These are phyloP conservation scores for Perizoma affinitatum DNA, from an alignment of 2,888 invertebrate genomes.

Conservation along the genomic window DNA sequence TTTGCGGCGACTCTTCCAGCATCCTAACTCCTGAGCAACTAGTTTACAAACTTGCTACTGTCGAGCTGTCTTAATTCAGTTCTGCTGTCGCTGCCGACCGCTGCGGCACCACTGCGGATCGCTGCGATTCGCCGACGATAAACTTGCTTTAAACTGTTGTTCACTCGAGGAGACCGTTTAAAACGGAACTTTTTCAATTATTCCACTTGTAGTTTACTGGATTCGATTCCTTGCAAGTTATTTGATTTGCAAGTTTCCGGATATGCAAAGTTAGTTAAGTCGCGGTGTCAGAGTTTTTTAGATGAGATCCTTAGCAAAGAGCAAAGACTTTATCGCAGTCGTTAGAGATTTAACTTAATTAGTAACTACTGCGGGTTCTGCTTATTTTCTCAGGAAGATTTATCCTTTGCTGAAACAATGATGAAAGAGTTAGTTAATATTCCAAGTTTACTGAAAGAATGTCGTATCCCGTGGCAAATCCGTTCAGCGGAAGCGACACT, in stretches of 20 bases:
- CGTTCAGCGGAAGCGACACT: slow-evolving; percentile 20
- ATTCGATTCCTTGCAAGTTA: slow-evolving; percentile 56
- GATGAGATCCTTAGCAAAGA: slow-evolving; percentile 33
- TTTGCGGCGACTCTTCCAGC: slow-evolving; percentile 39
- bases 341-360: slow-evolving; percentile 24
- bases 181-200: slow-evolving; percentile 67
- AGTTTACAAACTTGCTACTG: slow-evolving; percentile 60
- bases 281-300: slow-evolving; percentile 24
- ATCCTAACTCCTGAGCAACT: slow-evolving; percentile 40
- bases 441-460: slow-evolving; percentile 22
- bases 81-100: slow-evolving; percentile 57
- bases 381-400: slow-evolving; percentile 13
- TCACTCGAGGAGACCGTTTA: slow-evolving; percentile 50
- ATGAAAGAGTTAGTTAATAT: slow-evolving; percentile 21
- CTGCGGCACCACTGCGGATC: slow-evolving; percentile 42
- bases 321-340: slow-evolving; percentile 25
- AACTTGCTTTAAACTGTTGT: slow-evolving; percentile 57
- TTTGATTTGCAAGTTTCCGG: slow-evolving; percentile 57
- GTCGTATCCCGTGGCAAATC: slow-evolving; percentile 16
- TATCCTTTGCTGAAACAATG: slow-evolving; percentile 15
- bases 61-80: slow-evolving; percentile 67
- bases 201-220: slow-evolving; percentile 55
- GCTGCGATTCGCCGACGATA: slow-evolving; percentile 50
- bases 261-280: slow-evolving; percentile 37
- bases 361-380: slow-evolving; percentile 15